A percentile compares a stretch with the other conserved stretches of the same genome.
phyloP scores from a whole-genome alignment of 1,140 invertebrate species.

The Rhyacophila brunnea region DNA sequence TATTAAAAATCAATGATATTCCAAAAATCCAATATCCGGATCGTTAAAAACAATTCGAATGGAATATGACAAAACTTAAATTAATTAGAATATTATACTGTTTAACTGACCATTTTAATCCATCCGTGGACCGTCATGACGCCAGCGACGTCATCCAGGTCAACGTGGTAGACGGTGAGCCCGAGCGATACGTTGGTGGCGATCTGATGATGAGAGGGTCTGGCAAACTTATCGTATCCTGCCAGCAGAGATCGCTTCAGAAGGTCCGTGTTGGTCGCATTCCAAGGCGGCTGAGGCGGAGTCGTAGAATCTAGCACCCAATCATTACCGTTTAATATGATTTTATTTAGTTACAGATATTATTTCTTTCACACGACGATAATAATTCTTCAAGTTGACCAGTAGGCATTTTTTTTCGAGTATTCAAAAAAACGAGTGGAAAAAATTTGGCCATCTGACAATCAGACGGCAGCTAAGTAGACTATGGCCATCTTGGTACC shows the following conservation, averaged over 20 bases:
- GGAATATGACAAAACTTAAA: no score
- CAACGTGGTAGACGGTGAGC: conserved; percentile 56
- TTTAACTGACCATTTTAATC: conserved; percentile 56
- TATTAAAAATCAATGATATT: no score
- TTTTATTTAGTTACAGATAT: background rate
- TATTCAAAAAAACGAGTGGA: no score
- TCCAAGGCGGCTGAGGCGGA: conserved; percentile 44
- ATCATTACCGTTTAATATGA: background rate
- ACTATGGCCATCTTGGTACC: no score
- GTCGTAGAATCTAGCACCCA: background rate
- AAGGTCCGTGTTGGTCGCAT: conserved; percentile 57
- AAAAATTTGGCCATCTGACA: no score
- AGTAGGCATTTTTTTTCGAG: no score
- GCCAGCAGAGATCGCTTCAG: conserved; percentile 59
- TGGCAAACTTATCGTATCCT: conserved; percentile 63
- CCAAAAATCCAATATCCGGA: no score
- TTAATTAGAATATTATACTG: no score
- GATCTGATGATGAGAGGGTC: conserved; percentile 57
- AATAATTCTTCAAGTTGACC: no score
- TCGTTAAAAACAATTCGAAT: no score
- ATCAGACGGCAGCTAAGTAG: no score
- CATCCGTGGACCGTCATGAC: conserved; percentile 58
- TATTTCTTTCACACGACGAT: no score
- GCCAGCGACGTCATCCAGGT: conserved; percentile 58
- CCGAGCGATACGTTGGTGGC: conserved; percentile 56